Conservation (phyloP, 1,140 invertebrate genomes). For the Drosophila sechellia region DNA sequence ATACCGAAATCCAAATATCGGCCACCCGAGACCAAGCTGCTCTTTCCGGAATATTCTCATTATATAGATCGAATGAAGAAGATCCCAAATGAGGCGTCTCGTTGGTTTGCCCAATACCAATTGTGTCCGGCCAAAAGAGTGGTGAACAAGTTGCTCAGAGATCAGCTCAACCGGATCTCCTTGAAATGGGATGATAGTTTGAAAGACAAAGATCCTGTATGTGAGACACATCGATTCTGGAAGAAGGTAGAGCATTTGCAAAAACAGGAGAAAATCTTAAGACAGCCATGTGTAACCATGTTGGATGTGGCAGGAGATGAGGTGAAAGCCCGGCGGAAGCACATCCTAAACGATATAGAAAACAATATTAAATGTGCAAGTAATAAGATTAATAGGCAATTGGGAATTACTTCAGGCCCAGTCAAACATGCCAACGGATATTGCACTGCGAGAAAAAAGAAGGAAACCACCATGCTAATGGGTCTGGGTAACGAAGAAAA, state of each 20-base stretch:
- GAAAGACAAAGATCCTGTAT: neutral
- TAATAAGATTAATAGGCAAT: neutral
- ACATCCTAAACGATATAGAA: slow-evolving; percentile 42
- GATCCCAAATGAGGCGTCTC: slow-evolving; percentile 27
- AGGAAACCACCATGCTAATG: slow-evolving; percentile 16
- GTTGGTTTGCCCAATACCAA: slow-evolving; percentile 41
- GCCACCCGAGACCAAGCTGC: neutral
- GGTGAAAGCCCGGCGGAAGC: neutral
- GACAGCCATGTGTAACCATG: slow-evolving; percentile 4
- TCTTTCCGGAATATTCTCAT: slow-evolving; percentile 15
- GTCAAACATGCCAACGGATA: slow-evolving; percentile 1
- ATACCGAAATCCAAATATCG: neutral
- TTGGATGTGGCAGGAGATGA: slow-evolving; percentile 1
- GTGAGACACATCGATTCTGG: slow-evolving; percentile 11
- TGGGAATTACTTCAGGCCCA: neutral
- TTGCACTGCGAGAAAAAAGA: neutral
- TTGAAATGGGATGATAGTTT: neutral
- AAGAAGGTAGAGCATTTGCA: neutral
- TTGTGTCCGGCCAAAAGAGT: slow-evolving; percentile 28
- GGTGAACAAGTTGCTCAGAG: slow-evolving; percentile 16
- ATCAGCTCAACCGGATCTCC: slow-evolving; percentile 13
- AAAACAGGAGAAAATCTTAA: slow-evolving; percentile 3
- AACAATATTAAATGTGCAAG: slow-evolving; percentile 34
- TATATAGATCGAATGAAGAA: slow-evolving; percentile 3
- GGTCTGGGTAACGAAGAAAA: neutral